Evolutionary conservation across 2,797 vertebrate species (phyloP), one percentile per base, ranked within the genome.

Genomic region (Eulemur albifrons): DNA sequence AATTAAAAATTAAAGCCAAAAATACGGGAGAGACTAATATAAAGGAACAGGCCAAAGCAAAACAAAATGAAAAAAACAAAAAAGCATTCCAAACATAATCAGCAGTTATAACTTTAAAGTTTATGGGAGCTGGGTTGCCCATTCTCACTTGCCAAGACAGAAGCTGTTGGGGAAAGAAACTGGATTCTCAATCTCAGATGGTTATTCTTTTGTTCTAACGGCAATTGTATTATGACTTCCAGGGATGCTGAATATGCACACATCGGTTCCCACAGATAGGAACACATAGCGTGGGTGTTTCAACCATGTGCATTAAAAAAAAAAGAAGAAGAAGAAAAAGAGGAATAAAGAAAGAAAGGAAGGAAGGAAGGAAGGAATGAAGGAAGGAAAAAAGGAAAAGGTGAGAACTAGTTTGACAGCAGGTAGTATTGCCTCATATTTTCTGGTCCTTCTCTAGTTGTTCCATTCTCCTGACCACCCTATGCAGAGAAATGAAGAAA

Each of bases 91-190:
- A 88, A 76, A 70, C 4, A 63, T 59, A 90, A 93, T 85, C 61
- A 82, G 91, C 97, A 91, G 89, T 97, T 89, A 96, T 95, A 97
- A 96, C 61, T 76, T 97, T 72, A 96, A 97, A 97, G 43, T 70
- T 96, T 84, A 94, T 86, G 94, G 96, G 98, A 97, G 96, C 94
- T 88, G 75, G 17, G 63, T 95, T 98, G 95, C 96, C 80, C 93
- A 61, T 97, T 98, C 97, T 97, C 96, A 92, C 94, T 97, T 95
- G 96, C 96, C 91, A 97, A 96, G 97, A 97, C 94, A 98, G 93
- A 98, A 98, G 98, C 50, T 91, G 77, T 89, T 96, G 92, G 93
- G 96, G 97, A 98, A 97, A 95, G 93, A 97, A 97, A 97, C 20
- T 94, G 90, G 90, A 97, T 97, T 97, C 94, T 98, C 92, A 61